phyloP scores from a whole-genome alignment of 2,888 invertebrate genomes.

The Melanchra persicariae region DNA sequence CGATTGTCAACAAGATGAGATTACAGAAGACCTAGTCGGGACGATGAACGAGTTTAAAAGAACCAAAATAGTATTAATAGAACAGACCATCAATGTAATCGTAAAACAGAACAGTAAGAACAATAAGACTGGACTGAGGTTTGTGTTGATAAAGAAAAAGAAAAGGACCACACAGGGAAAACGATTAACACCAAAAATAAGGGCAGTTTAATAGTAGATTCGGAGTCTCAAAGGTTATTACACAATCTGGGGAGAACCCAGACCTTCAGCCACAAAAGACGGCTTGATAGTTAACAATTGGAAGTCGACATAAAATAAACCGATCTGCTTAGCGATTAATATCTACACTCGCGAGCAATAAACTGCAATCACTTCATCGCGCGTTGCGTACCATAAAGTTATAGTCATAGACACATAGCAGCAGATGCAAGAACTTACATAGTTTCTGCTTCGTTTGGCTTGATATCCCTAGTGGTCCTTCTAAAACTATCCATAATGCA shows the following conservation, averaged over 20 bases:
- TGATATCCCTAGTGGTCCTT: slow-evolving; percentile 1
- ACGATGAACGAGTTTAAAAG: background rate
- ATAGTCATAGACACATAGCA: background rate
- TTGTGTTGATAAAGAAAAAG: background rate
- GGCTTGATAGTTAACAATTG: background rate
- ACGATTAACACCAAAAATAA: background rate
- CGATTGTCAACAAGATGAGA: slow-evolving; percentile 3
- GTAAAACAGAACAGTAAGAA: background rate
- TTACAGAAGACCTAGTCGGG: slow-evolving; percentile 15
- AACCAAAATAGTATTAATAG: background rate
- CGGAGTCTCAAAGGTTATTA: background rate
- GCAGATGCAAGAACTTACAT: background rate
- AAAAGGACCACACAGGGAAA: background rate
- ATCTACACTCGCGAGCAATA: too few relatives aligned
- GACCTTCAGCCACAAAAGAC: too few relatives aligned
- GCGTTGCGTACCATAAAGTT: background rate
- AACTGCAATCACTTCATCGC: too few relatives aligned
- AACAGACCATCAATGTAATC: background rate
- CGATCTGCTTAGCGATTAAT: background rate
- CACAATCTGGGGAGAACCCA: background rate
- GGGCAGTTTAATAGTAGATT: background rate
- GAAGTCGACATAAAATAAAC: background rate
- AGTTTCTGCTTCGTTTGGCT: background rate
- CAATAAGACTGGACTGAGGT: too few relatives aligned
- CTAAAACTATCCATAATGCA: slow-evolving; percentile 7